A percentile compares a stretch with the other conserved stretches of the same genome.
Evolutionary conservation across 2,113 vertebrate species (phyloP).

Genomic region (Varanus komodoensis): DNA sequence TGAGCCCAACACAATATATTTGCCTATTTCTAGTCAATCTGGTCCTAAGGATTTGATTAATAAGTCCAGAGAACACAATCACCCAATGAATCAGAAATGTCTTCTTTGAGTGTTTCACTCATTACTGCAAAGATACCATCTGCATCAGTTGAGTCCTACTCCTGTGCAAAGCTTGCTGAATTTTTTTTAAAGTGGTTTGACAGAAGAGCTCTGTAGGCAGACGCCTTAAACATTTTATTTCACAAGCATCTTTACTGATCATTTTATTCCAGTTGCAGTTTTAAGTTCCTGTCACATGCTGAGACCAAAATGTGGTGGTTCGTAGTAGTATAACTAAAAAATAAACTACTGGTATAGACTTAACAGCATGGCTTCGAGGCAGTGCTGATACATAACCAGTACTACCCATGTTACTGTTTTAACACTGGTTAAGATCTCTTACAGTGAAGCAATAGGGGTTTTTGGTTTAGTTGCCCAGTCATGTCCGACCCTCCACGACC

Average conservation of each 20-base stretch:
- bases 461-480: no score
- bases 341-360: background rate
- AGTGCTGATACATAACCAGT: background rate
- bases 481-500: no score
- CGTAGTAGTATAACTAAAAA: background rate
- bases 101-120: constrained; percentile 31
- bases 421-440: background rate
- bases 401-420: background rate
- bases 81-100: background rate
- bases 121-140: constrained; percentile 5
- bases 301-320: background rate
- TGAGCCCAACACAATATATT: constrained; percentile 33
- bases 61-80: constrained; percentile 17
- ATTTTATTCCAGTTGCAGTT: constrained; percentile 17
- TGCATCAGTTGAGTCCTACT: background rate
- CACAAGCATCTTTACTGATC: constrained; percentile 5
- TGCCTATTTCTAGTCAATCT: constrained; percentile 36
- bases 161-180: background rate
- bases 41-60: constrained; percentile 10
- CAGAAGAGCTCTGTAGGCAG: background rate
- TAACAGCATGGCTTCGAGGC: background rate
- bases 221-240: background rate
- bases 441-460: background rate
- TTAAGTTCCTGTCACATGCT: background rate
- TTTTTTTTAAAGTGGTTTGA: background rate